Percentiles rank a stretch among this genome's conserved stretches.
Conservation (phyloP, 2,113 vertebrate genomes). For the Phocoena sinus region DNA sequence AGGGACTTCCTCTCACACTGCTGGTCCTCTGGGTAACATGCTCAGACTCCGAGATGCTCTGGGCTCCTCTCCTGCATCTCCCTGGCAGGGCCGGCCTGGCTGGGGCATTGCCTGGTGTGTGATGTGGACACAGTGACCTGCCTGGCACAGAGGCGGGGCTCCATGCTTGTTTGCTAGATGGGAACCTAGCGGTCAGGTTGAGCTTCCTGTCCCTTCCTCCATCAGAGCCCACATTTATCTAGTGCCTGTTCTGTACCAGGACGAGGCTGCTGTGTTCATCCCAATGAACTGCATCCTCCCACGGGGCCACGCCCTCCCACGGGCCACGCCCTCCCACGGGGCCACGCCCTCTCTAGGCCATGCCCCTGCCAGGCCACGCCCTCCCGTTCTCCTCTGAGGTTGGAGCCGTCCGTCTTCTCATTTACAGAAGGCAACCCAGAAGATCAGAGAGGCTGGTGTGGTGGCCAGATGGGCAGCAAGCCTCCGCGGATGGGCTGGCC, state of each 20-base stretch:
- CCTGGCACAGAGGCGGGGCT: not conserved
- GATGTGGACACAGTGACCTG: not conserved
- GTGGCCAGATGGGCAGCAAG: not conserved
- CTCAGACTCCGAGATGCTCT: not conserved
- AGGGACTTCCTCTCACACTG: not conserved
- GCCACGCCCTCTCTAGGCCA: not conserved
- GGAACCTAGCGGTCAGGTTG: not conserved
- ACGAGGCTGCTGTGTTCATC: rapidly evolving
- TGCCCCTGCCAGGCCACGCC: not conserved
- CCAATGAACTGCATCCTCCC: rapidly evolving
- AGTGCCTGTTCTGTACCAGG: not conserved
- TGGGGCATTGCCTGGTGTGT: not conserved
- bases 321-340: not conserved
- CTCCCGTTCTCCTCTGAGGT: not conserved
- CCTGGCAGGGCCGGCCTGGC: not conserved
- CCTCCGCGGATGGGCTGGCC: not conserved
- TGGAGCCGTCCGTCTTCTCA: not conserved
- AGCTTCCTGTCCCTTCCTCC: not conserved
- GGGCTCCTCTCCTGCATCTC: not conserved
- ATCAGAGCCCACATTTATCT: not conserved
- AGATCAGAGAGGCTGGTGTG: not conserved
- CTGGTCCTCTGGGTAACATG: not conserved
- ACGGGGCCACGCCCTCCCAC: not conserved
- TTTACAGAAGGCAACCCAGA: not conserved
- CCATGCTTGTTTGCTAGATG: not conserved